Evolutionary conservation across 2,888 invertebrate species (phyloP), one percentile per base, ranked within the genome.

Genomic region (Yponomeuta cagnagella): DNA sequence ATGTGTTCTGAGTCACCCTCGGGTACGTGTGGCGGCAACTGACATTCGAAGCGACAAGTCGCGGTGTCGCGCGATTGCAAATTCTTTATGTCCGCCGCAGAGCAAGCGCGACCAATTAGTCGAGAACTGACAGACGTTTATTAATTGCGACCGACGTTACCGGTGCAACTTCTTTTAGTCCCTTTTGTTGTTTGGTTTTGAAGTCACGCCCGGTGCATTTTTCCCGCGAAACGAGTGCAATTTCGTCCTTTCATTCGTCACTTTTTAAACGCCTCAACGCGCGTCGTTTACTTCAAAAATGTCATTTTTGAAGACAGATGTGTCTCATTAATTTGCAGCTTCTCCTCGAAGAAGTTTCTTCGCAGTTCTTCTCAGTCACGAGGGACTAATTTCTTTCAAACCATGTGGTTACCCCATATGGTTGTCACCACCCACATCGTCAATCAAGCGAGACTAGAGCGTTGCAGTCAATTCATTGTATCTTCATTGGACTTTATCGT

Each of bases 111-210:
- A 86, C 88, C 89, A 90, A 90, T 91, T 90, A 90, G 88, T 87
- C 86, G 85, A 58, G 79, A 77, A 82, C 79, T 81, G 82, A 83
- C 85, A 78, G 90, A 90, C 90, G 77, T 89, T 85, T 90, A 90
- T 90, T 90, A 90, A 91, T 91, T 88, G 89, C 87, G 80, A 89
- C 89, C 87, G 85, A 81, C 85, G 87, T 87, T 82, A 75, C 81
- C 83, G 88, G 85, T 84, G 80, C 72, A 70, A 23, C 58, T 66
- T 67, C 48, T 43, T 52, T 10, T 69, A 71, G 63, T 69, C 15
- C 72, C 76, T 82, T 84, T 79, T 79, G 74, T 76, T 77, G 75
- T 77, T 77, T 78, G 79, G 83, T 83, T 87, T 85, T 85, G 85
- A 83, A 84, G 86, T 79, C 69, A 58, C 52, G 52, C 52, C 15